phyloP scores from a whole-genome alignment of 2,797 vertebrate species.

The Neomorphus geoffroyi region DNA sequence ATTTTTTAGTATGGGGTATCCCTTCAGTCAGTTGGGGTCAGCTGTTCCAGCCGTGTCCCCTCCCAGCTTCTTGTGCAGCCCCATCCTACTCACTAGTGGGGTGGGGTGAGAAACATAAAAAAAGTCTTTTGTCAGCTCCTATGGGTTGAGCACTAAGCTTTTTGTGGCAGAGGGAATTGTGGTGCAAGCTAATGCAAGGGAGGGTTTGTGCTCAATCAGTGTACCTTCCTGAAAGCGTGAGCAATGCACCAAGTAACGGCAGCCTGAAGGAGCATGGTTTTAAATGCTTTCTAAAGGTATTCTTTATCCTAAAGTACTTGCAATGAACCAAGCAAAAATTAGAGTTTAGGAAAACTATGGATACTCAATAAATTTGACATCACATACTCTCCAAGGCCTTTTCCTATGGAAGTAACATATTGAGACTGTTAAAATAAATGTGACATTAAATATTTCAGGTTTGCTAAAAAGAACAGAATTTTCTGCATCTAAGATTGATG shows the following conservation, averaged over 20 bases:
- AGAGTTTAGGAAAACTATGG: not conserved
- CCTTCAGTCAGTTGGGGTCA: not conserved
- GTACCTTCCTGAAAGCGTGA: not conserved
- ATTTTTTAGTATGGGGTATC: not conserved
- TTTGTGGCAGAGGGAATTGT: not conserved
- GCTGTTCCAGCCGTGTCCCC: not conserved
- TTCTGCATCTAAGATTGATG: not conserved
- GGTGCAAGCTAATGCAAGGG: not conserved
- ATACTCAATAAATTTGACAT: not conserved
- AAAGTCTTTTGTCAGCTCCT: not conserved
- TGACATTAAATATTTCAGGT: not conserved
- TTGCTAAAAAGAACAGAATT: not conserved
- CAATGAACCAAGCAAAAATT: not conserved
- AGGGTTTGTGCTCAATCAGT: not conserved
- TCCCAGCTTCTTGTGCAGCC: not conserved
- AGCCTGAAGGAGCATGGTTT: not conserved
- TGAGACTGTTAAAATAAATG: not conserved
- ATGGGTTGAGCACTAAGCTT: fast-evolving
- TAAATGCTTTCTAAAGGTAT: not conserved
- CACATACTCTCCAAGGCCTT: not conserved
- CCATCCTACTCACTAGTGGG: no score
- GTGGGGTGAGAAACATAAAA: not conserved
- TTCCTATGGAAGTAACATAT: not conserved
- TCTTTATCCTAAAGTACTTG: not conserved
- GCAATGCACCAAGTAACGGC: not conserved